Percentiles rank a stretch among this genome's conserved stretches.
These are phyloP conservation scores for Olivierus martensii DNA, from an alignment of 1,140 invertebrate species.

Conservation along the genomic window DNA sequence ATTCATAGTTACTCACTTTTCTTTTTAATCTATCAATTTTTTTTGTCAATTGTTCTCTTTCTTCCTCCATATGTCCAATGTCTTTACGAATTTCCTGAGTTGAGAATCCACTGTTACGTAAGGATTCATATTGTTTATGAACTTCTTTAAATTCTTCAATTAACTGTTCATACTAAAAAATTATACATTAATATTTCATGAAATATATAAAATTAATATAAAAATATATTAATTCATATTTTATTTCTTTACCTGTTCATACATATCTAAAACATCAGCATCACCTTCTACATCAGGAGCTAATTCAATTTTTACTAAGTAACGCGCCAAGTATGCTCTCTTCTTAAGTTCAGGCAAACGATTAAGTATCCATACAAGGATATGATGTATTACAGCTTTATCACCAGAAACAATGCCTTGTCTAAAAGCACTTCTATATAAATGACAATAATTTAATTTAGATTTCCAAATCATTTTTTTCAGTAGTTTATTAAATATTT, in stretches of 20 bases:
- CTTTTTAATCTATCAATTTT: conserved; percentile 54
- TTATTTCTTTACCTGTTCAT: conserved; percentile 40
- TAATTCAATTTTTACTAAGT: conserved; percentile 59
- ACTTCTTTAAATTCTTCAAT: conserved; percentile 68
- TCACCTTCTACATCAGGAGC: conserved; percentile 67
- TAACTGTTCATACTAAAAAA: conserved; percentile 49
- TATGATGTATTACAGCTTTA: conserved; percentile 54
- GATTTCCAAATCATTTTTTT: neutral
- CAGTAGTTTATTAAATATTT: neutral
- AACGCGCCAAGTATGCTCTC: conserved; percentile 62
- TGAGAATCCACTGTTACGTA: conserved; percentile 44
- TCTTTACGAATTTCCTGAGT: conserved; percentile 44
- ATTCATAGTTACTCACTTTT: conserved; percentile 33
- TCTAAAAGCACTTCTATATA: conserved; percentile 38
- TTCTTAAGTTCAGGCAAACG: conserved; percentile 57
- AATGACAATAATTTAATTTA: neutral
- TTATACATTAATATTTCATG: neutral
- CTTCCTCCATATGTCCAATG: conserved; percentile 69
- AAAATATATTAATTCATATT: neutral
- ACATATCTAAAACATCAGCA: conserved; percentile 51
- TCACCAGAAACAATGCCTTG: conserved; percentile 58
- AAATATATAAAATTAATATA: neutral
- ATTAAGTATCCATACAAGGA: conserved; percentile 61
- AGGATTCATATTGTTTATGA: conserved; percentile 54
- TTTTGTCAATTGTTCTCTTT: conserved; percentile 56